A percentile compares a stretch with the other conserved stretches of the same genome.
Evolutionary conservation across 2,888 invertebrate genomes (phyloP).

Genomic region (Sylvicola fuscatus): DNA sequence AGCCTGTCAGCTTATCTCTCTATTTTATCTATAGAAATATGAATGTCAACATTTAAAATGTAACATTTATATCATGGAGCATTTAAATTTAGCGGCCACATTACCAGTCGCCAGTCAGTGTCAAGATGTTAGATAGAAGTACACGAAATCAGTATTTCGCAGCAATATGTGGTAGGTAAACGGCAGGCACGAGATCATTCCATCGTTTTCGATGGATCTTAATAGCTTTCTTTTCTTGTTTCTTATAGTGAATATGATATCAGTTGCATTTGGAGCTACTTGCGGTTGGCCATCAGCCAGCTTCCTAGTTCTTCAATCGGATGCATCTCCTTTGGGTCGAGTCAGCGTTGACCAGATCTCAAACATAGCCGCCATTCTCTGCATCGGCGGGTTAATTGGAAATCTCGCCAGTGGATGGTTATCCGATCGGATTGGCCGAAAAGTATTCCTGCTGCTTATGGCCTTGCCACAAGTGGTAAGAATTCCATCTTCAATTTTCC

Average conservation of each 20-base stretch:
- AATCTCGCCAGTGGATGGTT: constrained; percentile 18
- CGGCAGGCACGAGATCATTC: not conserved
- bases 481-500: no score
- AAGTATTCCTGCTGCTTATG: constrained; percentile 10
- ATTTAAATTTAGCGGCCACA: no score
- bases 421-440: constrained; percentile 18
- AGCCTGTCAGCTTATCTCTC: no score
- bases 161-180: constrained; percentile 2
- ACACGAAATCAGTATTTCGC: constrained; percentile 1
- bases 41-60: no score
- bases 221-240: constrained; percentile 1
- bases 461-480: constrained; percentile 15
- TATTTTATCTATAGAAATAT: no score
- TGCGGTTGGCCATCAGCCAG: constrained; percentile 6
- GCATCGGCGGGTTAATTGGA: constrained; percentile 19
- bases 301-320: constrained; percentile 4
- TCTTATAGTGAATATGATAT: constrained; percentile 3
- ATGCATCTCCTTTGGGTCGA: constrained; percentile 4
- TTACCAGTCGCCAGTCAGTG: no score
- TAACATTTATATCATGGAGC: no score
- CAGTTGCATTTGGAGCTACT: constrained; percentile 4
- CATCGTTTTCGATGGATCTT: no score
- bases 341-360: constrained; percentile 14
- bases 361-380: constrained; percentile 20
- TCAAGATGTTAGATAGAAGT: no score